These are phyloP conservation scores for Rhabdornis inornatus DNA, from an alignment of 2,113 vertebrate genomes.

Conservation along the genomic window DNA sequence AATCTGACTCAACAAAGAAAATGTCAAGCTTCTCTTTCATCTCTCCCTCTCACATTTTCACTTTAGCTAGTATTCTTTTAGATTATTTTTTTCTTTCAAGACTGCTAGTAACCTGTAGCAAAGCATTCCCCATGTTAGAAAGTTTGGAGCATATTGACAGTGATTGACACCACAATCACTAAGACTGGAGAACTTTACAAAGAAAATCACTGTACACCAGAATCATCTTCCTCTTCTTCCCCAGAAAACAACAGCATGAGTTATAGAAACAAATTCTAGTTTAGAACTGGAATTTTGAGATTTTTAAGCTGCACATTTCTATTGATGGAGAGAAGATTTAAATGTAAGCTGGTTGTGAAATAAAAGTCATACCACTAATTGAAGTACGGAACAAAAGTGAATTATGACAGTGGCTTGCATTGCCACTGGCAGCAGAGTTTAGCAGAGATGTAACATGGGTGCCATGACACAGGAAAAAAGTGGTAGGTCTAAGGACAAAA, in stretches of 20 bases:
- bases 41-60: background rate
- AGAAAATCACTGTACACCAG: background rate
- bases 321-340: background rate
- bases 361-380: background rate
- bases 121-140: background rate
- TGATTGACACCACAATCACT: background rate
- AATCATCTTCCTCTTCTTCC: background rate
- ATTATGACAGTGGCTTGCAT: background rate
- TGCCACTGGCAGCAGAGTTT: background rate
- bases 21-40: background rate
- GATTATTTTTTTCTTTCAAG: background rate
- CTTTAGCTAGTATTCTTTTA: background rate
- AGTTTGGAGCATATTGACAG: background rate
- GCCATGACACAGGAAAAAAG: background rate
- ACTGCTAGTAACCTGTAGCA: background rate
- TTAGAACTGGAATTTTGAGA: background rate
- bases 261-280: background rate
- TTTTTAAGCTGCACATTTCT: background rate
- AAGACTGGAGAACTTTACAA: background rate
- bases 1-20: background rate
- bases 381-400: background rate
- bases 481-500: background rate
- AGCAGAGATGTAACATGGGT: background rate
- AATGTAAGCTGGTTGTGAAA: background rate
- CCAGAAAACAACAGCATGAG: background rate